Base-by-base conservation (phyloP, 1,140 invertebrate genomes). In the Psilanteris sp. region DNA sequence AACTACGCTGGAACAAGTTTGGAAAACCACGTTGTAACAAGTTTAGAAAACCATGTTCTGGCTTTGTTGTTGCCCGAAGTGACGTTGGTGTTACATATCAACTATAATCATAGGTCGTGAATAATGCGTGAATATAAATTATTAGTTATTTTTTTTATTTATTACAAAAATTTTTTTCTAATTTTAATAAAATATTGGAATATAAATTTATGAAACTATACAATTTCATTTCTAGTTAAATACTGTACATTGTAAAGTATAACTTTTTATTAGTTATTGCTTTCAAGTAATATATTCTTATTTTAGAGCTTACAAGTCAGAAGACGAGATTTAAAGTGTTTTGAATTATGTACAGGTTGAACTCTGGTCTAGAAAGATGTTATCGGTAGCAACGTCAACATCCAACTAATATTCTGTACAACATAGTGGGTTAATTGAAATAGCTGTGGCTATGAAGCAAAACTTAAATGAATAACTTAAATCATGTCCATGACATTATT, bases 401-500 rank as follows among this genome's bases (percentile, higher is more conserved):
- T 77, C 84, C 80, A 84, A 82, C 85, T 87, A 87, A 87, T 87
- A 85, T 85, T 84, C 29, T 81, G 83, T 84, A 84, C 83, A 85
- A 85, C 84, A 81, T 85, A 79, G 77, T 77, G 72, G 78, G 75
- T 85, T 85, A 85, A 86, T 85, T 85, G 84, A 75, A 85, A 84
- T 74, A 31, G 74, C 46, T 55, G 52, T 39, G 34, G 43, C 61
- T 68, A 80, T 74, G 79, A 76, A 82, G 81, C 71, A 79, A 70
- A 59, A 81, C 81, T 82, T 83, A n/a, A n/a, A n/a, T 81, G 50
- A 81, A 67, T 72, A 62, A 70, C 48, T 78, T 77, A 83, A 83
- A 81, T 83, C 79, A 67, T 55, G 77, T 82, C 37, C 62, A 43
- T 50, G 72, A 77, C 62, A 77, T 75, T 46, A 37, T 41, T 55